Base-by-base conservation (phyloP, 30 jellyfish, hydroid and myxozoan genomes). In the Hydractinia symbiolongicarpus region DNA sequence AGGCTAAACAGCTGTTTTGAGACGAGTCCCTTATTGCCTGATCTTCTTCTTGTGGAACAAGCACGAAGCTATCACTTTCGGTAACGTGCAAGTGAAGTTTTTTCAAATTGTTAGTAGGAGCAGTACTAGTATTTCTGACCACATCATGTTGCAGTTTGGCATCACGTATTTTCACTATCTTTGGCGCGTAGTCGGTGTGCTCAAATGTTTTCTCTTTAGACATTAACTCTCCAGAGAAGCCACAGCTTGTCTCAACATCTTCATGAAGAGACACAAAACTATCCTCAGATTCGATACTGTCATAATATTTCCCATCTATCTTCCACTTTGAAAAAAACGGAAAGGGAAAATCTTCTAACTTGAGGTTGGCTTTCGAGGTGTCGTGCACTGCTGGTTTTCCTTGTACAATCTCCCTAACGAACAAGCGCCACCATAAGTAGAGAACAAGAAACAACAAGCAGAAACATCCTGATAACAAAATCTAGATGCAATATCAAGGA, bases 381-480 rank as follows among this genome's bases (percentile, higher is more conserved):
- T 30, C 2, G 44, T 30, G 44, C 44, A 30, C 44, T 30, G 44
- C 2, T 30, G 44, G 44, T 30, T 30, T 30, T 30, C 44, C 44
- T 30, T 30, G 44, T 30, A 77, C 50, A 8, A 55, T 54, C 21
- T 77, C 76, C 55, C 85, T 16, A 5, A 77, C 5, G 50, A 77
- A 77, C 52, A 55, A n/a, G 21, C 85, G 13, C 79, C 79, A 77
- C 85, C 85, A 77, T 55, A 77, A 30, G 78, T 77, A 77, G 16
- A 55, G 77, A 8, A 77, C 56, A 6, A 77, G 30, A 5, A 55
- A 52, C 11, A 77, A 30, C 55, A 77, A 77, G 16, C 74, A 53
- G 58, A 77, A 11, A 9, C 79, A 44, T 30, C 40, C 81, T 19
- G 60, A 55, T 5, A 57, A 19, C 15, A 66, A 15, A 9, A 77